phyloP scores from a whole-genome alignment of 2,888 invertebrate genomes.

The Acheta domesticus region DNA sequence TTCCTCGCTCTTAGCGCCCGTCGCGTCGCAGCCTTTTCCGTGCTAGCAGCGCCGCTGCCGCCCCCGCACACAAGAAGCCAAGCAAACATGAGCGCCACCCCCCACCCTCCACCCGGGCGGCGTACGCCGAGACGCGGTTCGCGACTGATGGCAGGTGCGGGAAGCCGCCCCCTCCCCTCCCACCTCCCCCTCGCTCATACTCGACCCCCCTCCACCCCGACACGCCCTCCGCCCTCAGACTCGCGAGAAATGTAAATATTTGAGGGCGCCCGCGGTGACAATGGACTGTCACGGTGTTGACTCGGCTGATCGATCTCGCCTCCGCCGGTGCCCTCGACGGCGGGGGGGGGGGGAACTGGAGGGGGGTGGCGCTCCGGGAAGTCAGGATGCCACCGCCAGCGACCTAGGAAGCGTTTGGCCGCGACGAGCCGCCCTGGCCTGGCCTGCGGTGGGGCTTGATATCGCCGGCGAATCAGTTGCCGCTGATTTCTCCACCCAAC shows the following conservation, averaged over 20 bases:
- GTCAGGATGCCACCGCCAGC: too few species aligned
- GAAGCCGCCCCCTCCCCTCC: neutral
- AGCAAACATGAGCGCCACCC: neutral
- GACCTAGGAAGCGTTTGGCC: too few species aligned
- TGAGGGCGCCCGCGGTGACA: conserved; percentile 1
- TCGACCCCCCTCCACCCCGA: neutral
- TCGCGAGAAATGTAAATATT: conserved; percentile 18
- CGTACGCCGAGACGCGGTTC: neutral
- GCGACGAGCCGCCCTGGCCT: too few species aligned
- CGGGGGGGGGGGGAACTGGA: neutral
- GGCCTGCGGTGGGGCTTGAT: too few species aligned
- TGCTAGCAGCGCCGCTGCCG: neutral
- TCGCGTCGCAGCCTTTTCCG: neutral
- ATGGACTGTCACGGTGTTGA: conserved; percentile 18
- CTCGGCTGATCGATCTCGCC: conserved; percentile 1
- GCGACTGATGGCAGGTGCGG: neutral
- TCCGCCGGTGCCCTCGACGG: neutral
- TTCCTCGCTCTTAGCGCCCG: neutral
- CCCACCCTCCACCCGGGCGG: neutral
- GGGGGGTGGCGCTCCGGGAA: too few species aligned
- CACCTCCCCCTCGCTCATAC: neutral
- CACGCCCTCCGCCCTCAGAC: neutral
- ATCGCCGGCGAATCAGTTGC: too few species aligned
- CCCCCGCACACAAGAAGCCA: neutral
- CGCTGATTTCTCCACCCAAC: too few species aligned